Evolutionary conservation across 2,888 invertebrate genomes (phyloP), one percentile per base, ranked within the genome.

Genomic region (Shargacucullia verbasci): DNA sequence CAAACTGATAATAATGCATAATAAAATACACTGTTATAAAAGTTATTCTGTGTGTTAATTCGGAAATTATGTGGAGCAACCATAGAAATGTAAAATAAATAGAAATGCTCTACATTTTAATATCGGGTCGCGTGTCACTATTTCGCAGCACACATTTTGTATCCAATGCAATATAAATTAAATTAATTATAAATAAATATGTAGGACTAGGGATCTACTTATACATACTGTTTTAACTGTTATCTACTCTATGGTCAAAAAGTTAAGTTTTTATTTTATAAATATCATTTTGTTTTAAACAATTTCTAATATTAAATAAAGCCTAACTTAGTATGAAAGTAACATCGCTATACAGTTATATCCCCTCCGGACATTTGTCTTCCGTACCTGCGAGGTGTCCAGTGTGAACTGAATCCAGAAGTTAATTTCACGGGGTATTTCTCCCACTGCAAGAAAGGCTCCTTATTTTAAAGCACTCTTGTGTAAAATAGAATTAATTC

Each of bases 401-500:
- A 86, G 85, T 79, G 84, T 73, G 85, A 81, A 88, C 86, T 81
- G 84, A 85, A 87, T 86, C 87, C 87, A 82, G 84, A 84, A 91
- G 91, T 88, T 91, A 92, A 92, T 92, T 92, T 92, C 92, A 91
- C 92, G 90, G 90, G 83, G 84, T 89, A 89, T 91, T 92, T 92
- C 91, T 87, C 80, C 79, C 75, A 82, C 77, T 85, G 82, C 81
- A 86, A 86, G 85, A 85, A 84, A 84, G 80, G 69, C 80, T 80
- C 77, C 69, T 81, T 85, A 82, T 83, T 88, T 85, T 86, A 87
- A 78, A 85, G 88, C 84, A 83, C 88, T 90, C 87, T 82, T 71
- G 86, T 87, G 87, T 87, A 87, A 89, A 88, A 89, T 86, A 85
- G 80, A 86, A 90, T 90, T 89, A 90, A 88, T 88, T 84, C 82